Evolutionary conservation across 2,797 vertebrate genomes (phyloP).

Genomic region (Etheostoma perlongum): DNA sequence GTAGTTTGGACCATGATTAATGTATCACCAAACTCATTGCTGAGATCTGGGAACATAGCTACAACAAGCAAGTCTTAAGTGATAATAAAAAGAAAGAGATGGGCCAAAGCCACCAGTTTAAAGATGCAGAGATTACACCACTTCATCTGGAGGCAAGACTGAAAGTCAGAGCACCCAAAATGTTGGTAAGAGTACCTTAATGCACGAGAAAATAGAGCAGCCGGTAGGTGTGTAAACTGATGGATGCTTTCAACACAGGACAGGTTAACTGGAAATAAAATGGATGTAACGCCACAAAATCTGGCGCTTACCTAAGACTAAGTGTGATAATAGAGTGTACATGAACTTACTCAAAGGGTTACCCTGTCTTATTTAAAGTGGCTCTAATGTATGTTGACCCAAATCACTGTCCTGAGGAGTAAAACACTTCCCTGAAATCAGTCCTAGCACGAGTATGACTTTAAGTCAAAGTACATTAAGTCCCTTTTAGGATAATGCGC

Average conservation of each 20-base stretch:
- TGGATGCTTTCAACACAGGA: not conserved
- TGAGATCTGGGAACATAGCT: not conserved
- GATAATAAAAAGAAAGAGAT: not conserved
- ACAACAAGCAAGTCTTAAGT: not conserved
- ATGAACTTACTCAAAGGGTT: not conserved
- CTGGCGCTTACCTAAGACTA: not conserved
- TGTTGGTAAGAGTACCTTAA: not conserved
- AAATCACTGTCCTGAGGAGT: not conserved
- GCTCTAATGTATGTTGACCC: not conserved
- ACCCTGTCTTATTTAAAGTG: not conserved
- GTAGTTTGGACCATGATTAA: not conserved
- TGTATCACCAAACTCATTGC: not conserved
- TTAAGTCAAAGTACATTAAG: constrained; percentile 12
- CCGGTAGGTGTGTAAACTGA: not conserved
- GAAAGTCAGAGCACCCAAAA: not conserved
- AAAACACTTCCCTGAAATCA: not conserved
- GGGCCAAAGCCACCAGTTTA: not conserved
- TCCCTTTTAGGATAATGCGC: not conserved
- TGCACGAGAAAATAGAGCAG: not conserved
- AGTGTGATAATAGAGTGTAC: not conserved
- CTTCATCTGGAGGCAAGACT: not conserved
- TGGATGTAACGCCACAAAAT: not conserved
- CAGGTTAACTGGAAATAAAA: not conserved
- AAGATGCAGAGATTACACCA: not conserved
- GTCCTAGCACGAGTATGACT: constrained; percentile 1